Base-by-base conservation (phyloP, 2,113 vertebrate species). In the Rana temporaria region DNA sequence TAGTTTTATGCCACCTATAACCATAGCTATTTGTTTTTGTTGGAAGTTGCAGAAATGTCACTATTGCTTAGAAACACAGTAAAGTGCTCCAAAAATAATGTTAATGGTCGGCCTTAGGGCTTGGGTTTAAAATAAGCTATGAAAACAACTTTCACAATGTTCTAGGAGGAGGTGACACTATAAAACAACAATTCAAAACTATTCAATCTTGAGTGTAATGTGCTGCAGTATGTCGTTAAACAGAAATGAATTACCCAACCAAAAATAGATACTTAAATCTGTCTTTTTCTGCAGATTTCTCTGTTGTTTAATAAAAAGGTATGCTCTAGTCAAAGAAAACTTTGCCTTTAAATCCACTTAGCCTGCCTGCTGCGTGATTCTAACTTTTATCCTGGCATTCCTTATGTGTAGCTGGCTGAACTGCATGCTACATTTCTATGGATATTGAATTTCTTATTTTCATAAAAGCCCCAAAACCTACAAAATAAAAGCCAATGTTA, bases 1-100 rank as follows among this genome's bases (percentile, higher is more conserved):
- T 80, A 42, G 55, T 70, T 80, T 68, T 70, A 69, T 70, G 22
- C 78, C 53, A 70, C 34, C 66, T 68, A 60, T 69, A 60, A 79
- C 32, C 78, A 79, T 79, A 32, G n/a, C 66, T 69, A 69, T 69
- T 60, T 79, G 64, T 66, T 79, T 78, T 57, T 79, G 77, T 70
- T 79, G 59, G 26, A 67, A 70, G 30, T 68, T 79, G n/a, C 66
- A 79, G 56, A 79, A 79, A 79, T 69, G 55, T 69, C 32, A 69
- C 78, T 14, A 42, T 48, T 69, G 66, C 53, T 57, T 60, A 69
- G 30, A 69, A 69, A 22, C 57, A 16, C 48, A 57, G 26, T 79
- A 79, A 69, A 22, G n/a, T 56, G 30, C 38, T 69, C 55, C 52
- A 79, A 48, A 67, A 79, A 79, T 79, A 69, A 56, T 60, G 65